Percentiles rank a stretch among this genome's conserved stretches.
These are phyloP conservation scores for Andrena flavipes DNA, from an alignment of 2,888 invertebrate species.

Conservation along the genomic window DNA sequence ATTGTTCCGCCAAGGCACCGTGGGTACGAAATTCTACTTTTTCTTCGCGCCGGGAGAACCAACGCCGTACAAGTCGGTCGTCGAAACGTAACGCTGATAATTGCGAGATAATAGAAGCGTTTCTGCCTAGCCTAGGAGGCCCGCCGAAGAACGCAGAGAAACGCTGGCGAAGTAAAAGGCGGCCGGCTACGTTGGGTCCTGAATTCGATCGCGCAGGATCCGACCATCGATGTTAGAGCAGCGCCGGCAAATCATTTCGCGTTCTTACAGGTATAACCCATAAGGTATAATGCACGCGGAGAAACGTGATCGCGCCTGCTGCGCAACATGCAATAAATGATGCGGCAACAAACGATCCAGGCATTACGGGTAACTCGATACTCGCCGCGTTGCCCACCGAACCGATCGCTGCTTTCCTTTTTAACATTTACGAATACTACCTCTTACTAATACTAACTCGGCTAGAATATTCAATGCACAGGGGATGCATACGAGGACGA, in stretches of 20 bases:
- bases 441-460: too few relatives aligned
- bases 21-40: slow-evolving; percentile 20
- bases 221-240: not conserved
- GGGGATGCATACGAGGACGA: not conserved
- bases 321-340: slow-evolving; percentile 24
- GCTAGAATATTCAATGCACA: too few relatives aligned
- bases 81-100: slow-evolving; percentile 9
- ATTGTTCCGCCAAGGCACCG: slow-evolving; percentile 17
- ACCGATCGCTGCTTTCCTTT: not conserved
- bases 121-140: too few relatives aligned
- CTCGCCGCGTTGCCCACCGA: not conserved
- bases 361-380: not conserved
- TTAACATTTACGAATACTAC: not conserved
- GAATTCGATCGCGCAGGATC: not conserved
- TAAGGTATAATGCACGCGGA: not conserved
- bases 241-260: slow-evolving; percentile 19
- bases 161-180: slow-evolving; percentile 9
- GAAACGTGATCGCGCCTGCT: slow-evolving; percentile 27
- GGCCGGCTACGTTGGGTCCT: not conserved
- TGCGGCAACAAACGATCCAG: slow-evolving; percentile 16
- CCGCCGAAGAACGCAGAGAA: slow-evolving; percentile 1
- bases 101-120: slow-evolving; percentile 1
- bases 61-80: not conserved
- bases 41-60: not conserved
- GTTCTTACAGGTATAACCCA: not conserved